phyloP scores from a whole-genome alignment of 2,797 vertebrate genomes.

The Tolypeutes matacus region DNA sequence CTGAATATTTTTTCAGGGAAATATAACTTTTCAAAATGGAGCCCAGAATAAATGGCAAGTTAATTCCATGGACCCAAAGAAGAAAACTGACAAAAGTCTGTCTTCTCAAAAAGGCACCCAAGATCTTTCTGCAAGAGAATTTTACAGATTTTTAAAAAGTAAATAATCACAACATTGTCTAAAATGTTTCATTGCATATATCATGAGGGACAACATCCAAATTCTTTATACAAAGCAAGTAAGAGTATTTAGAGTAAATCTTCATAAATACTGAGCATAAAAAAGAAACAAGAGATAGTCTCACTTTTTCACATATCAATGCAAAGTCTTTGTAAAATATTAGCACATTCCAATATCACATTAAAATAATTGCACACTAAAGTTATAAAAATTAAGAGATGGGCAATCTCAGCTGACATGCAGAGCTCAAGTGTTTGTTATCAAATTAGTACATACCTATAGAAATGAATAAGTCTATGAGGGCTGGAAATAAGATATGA shows the following conservation, averaged over 20 bases:
- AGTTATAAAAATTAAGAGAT: not conserved
- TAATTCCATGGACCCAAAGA: not conserved
- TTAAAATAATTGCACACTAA: not conserved
- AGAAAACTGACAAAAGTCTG: not conserved
- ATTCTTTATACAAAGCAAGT: not conserved
- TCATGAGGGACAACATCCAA: not conserved
- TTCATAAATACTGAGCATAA: not conserved
- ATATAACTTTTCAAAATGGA: not conserved
- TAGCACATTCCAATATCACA: not conserved
- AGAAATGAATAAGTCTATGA: not conserved
- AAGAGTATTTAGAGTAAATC: not conserved
- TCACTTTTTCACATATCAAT: not conserved
- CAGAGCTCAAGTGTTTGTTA: not conserved
- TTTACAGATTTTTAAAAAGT: slow-evolving; percentile 10
- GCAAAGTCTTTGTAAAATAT: not conserved
- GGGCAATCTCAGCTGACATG: not conserved
- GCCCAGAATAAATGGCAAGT: not conserved
- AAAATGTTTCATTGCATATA: not conserved
- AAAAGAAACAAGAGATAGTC: not conserved
- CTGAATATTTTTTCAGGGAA: slow-evolving; percentile 16
- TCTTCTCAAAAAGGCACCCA: not conserved
- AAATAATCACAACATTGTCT: not conserved
- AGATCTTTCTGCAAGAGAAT: not conserved
- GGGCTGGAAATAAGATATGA: not conserved
- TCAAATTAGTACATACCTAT: not conserved